Evolutionary conservation across 2,888 invertebrate genomes (phyloP), one percentile per base, ranked within the genome.

Genomic region (Eretmocerus hayati): DNA sequence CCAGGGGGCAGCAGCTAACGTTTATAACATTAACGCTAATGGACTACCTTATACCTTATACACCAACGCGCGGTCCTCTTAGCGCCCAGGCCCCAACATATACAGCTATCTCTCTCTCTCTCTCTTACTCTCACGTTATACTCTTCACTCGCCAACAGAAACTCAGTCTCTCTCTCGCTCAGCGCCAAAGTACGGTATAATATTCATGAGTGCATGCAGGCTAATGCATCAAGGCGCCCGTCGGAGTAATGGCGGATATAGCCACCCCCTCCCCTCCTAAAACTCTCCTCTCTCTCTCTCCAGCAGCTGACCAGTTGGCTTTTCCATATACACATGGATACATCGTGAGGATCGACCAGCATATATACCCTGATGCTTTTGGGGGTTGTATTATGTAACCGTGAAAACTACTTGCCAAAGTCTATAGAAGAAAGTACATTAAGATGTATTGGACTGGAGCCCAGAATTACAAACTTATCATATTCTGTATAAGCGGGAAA

Each of bases 11-110:
- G 53, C 13, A 9, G 67, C 67, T 66, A 67, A 69, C 70, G 69
- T 68, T 71, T 69, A 70, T 69, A 69, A 70, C 70, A 69, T 71
- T 71, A 71, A 70, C 70, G 70, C 68, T 71, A 71, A 71, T 71
- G 71, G 70, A 71, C 69, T 70, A 67, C 66, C 71, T 70, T 69
- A 68, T 69, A 69, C 68, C 67, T 68, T 66, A 65, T 65, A 65
- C 62, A 62, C 62, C n/a, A n/a, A 59, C 56, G 53, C 59, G 59
- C 57, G 60, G 57, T 57, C 61, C 60, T 56, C 60, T 55, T 53
- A 45, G 30, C 45, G 22, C 38, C 30, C 8, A n/a, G 33, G 15
- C 9, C 33, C n/a, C 33, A 5, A 16, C 33, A 13, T 5, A 5
- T 16, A 16, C 33, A 51, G 33, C 45, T 11, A 26, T 11, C 26